Evolutionary conservation across 1,140 invertebrate species (phyloP), one percentile per base, ranked within the genome.

Genomic region (Melitaea cinxia): DNA sequence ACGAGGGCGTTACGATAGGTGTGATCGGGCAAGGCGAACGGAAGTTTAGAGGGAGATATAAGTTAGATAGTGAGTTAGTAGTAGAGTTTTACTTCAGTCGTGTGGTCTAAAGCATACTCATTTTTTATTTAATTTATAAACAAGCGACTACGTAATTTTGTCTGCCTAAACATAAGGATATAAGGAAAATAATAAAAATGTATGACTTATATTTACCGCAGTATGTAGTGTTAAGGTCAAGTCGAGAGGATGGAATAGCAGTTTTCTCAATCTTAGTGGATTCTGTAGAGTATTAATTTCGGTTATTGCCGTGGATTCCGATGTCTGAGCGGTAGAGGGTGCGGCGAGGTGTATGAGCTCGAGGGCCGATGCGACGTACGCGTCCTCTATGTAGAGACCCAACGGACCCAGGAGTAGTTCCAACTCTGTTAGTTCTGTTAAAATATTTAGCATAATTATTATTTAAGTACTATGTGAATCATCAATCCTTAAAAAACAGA

Each of bases 181-280:
- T n/a, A n/a, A n/a, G n/a, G 1, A 45, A 56, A 24, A 54, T 23
- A 61, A 1, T 15, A 39, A 39, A 39, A 39, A 39, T 3, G n/a
- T 37, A 39, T n/a, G n/a, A 15, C 6, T 28, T 52, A 0, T 14
- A 75, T 79, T 75, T 23, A 89, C 86, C 14, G 86, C 82, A 0
- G 86, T 89, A 55, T 89, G 86, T 23, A 89, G 57, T 0, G 86
- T 88, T 15, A 89, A 69, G 7, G 81, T 84, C 14, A 88, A 63
- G 23, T 88, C 75, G 0, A 89, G 59, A 0, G 82, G 80, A 6
- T 78, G 71, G 6, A 89, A 45, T 24, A 66, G 61, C 3, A 89
- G 61, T 17, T 63, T 52, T 19, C 77, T 72, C 54, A 89, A 54
- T 0, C 77, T 68, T 23, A 86, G 52, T 15, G 85, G 85, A 0